A percentile compares a stretch with the other conserved stretches of the same genome.
These are phyloP conservation scores for Archips crataeganus DNA, from an alignment of 2,888 invertebrate species.

Conservation along the genomic window DNA sequence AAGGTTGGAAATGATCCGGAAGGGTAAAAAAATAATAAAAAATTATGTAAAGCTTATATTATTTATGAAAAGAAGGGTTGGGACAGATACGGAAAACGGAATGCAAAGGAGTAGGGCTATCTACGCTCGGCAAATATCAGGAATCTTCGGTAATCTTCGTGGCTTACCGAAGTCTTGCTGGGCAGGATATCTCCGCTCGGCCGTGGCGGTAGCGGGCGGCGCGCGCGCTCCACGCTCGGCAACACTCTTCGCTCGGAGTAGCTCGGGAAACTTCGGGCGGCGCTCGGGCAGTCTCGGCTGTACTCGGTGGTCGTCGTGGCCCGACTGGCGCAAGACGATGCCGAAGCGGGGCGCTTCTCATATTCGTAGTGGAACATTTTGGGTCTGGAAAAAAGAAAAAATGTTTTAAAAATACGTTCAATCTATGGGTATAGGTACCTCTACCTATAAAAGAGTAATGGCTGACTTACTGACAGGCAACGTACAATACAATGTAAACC, in stretches of 20 bases:
- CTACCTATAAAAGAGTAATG: no score
- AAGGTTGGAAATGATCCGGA: no score
- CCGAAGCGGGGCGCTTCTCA: slow-evolving; percentile 69
- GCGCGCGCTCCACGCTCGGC: slow-evolving; percentile 47
- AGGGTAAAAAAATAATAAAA: no score
- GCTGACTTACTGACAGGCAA: no score
- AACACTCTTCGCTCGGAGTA: slow-evolving; percentile 35
- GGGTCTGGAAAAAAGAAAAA: slow-evolving; percentile 10
- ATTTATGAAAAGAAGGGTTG: no score
- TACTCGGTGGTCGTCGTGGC: slow-evolving; percentile 61
- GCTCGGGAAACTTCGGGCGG: slow-evolving; percentile 14
- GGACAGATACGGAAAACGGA: no score
- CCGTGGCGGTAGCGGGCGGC: slow-evolving; percentile 70
- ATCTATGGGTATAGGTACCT: no score
- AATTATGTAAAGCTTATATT: no score
- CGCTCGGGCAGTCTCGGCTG: slow-evolving; percentile 51
- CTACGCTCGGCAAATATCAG: not conserved
- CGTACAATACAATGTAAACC: no score
- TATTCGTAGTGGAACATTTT: slow-evolving; percentile 78
- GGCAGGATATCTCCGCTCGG: slow-evolving; percentile 63
- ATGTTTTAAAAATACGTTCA: no score
- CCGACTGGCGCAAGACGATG: slow-evolving; percentile 58
- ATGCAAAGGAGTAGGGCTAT: not conserved
- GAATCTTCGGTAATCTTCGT: not conserved
- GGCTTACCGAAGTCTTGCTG: slow-evolving; percentile 56